A percentile compares a stretch with the other conserved stretches of the same genome.
Evolutionary conservation across 2,113 vertebrate species (phyloP).

Genomic region (Mus spicilegus): DNA sequence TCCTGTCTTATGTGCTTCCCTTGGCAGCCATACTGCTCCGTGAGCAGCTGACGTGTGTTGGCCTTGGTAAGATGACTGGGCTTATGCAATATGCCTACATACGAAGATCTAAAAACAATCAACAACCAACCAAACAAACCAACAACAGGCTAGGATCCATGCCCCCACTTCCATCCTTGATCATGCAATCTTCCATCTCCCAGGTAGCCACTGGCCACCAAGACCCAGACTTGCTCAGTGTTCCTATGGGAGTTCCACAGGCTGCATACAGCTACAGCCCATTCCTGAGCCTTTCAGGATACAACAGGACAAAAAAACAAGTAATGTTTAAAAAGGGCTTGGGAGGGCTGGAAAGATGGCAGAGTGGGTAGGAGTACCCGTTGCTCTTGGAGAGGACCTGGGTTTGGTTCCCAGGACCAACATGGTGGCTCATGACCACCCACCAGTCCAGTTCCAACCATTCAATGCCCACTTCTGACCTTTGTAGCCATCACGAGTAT

Average conservation of each 20-base stretch:
- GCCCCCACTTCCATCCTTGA: rapidly evolving
- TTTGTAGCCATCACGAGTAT: background rate
- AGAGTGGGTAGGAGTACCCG: background rate
- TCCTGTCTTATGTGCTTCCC: background rate
- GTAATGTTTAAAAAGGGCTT: background rate
- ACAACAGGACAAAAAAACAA: rapidly evolving
- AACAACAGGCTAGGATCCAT: rapidly evolving
- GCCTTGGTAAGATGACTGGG: too few relatives aligned
- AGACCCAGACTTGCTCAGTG: rapidly evolving
- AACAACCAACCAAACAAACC: background rate
- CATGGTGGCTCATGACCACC: background rate
- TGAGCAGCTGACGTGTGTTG: rapidly evolving
- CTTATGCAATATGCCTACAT: rapidly evolving
- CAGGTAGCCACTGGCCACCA: rapidly evolving
- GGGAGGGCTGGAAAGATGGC: background rate
- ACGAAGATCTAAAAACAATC: background rate
- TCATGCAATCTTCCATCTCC: rapidly evolving
- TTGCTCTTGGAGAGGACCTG: background rate
- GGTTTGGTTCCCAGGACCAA: background rate
- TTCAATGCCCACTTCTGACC: background rate
- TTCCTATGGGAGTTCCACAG: rapidly evolving
- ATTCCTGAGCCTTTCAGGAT: background rate
- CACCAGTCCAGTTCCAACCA: background rate
- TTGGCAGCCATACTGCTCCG: rapidly evolving
- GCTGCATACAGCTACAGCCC: rapidly evolving